Evolutionary conservation across 2,888 invertebrate genomes (phyloP), one percentile per base, ranked within the genome.

Genomic region (Trachelus tabidus): DNA sequence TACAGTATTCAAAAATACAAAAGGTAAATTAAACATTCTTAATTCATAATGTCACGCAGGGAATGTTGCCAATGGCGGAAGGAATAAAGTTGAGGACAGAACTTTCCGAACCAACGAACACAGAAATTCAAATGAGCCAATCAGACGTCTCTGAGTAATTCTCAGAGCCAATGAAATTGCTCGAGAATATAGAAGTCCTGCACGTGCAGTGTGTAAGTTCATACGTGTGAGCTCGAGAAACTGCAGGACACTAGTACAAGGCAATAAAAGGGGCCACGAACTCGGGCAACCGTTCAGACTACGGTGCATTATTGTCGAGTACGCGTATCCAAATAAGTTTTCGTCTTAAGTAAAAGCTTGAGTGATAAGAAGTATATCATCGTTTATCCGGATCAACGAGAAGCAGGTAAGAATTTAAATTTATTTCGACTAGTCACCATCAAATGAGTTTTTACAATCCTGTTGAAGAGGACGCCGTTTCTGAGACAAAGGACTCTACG

Each of bases 201-300:
- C 69, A 73, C 77, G 30, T 34, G 73, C 69, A 68, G 33, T 75
- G 37, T 73, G 77, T 35, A 73, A 75, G 77, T 68, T 76, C 79
- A 76, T 73, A 69, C 73, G 73, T 77, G 79, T 75, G 74, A 37
- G 69, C 35, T 68, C 11, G 68, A 56, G 71, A 71, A 71, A 56
- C 34, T 31, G 76, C 74, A 37, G 40, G 75, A 77, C 80, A 80
- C 81, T 79, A 75, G 76, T 79, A 82, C 81, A 83, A 81, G 83
- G 83, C 85, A 85, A 88, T 88, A 88, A 87, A 88, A 88, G 87
- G 86, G 80, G 83, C 81, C 81, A 84, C 82, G 84, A 76, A 85
- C 83, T 80, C 79, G 81, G 71, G 83, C 85, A 81, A 82, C 81
- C 80, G 82, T 76, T 79, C 83, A 86, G 84, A 83, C 83, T 82